Evolutionary conservation across 2,797 vertebrate genomes (phyloP).

Genomic region (Enteromius afrohamiltoni): DNA sequence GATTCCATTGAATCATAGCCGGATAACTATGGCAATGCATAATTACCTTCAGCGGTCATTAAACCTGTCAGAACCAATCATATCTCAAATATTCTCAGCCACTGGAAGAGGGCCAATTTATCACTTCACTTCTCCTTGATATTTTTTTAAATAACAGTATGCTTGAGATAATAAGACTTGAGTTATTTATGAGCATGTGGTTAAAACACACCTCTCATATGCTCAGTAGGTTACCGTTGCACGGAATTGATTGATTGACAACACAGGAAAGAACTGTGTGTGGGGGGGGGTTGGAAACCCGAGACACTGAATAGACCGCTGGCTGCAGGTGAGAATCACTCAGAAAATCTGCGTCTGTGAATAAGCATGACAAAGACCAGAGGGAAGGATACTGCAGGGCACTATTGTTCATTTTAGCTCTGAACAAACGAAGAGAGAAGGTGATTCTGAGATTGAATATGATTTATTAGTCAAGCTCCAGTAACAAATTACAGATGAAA

Average conservation of each 20-base stretch:
- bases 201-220: not conserved
- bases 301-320: conserved; percentile 15
- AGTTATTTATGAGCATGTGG: not conserved
- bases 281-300: conserved; percentile 25
- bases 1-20: not conserved
- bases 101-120: not conserved
- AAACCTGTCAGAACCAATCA: not conserved
- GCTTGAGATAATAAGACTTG: not conserved
- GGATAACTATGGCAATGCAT: not conserved
- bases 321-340: conserved; percentile 40
- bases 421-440: not conserved
- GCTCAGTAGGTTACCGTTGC: not conserved
- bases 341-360: conserved; percentile 9
- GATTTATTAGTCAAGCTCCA: not conserved
- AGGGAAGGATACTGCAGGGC: too few species aligned
- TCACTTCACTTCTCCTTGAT: not conserved
- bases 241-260: conserved; percentile 17
- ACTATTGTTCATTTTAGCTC: not conserved
- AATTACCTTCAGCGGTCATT: not conserved
- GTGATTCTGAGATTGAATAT: not conserved
- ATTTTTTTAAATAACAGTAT: not conserved
- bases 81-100: not conserved
- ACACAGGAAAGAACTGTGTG: not conserved
- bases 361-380: conserved; percentile 20
- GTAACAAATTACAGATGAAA: not conserved